These are phyloP conservation scores for Rhinichthys osculus DNA, from an alignment of 2,797 vertebrate genomes.

Conservation along the genomic window DNA sequence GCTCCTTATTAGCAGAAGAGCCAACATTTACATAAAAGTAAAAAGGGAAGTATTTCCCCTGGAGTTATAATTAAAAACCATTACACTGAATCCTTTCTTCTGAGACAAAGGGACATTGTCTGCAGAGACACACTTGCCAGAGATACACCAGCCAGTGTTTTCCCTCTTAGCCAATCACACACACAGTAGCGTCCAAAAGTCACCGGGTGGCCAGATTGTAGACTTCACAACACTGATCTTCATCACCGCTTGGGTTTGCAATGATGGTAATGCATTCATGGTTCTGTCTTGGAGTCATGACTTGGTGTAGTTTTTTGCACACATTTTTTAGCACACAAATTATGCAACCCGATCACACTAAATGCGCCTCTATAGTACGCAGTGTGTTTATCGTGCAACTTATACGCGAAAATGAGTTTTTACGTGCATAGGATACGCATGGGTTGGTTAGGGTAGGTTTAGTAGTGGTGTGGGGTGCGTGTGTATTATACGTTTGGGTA, in stretches of 20 bases:
- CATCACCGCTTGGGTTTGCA: not conserved
- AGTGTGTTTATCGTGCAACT: too few species aligned
- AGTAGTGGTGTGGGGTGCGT: too few species aligned
- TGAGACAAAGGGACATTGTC: constrained; percentile 78
- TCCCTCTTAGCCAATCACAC: constrained; percentile 68
- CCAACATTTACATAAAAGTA: constrained; percentile 67
- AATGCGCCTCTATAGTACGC: too few species aligned
- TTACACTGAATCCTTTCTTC: constrained; percentile 73
- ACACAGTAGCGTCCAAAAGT: constrained; percentile 60
- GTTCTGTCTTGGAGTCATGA: not conserved
- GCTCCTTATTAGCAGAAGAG: constrained; percentile 51
- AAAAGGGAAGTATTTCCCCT: constrained; percentile 58
- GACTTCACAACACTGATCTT: constrained; percentile 9
- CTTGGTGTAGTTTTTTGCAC: not conserved
- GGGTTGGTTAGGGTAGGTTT: too few species aligned
- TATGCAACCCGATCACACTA: too few species aligned
- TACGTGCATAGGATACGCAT: too few species aligned
- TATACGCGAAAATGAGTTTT: too few species aligned
- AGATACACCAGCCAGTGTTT: constrained; percentile 62
- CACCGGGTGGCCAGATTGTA: constrained; percentile 11
- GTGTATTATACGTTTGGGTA: too few species aligned
- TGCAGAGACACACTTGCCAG: constrained; percentile 65
- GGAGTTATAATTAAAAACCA: constrained; percentile 69
- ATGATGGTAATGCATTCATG: not conserved
- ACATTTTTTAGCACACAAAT: not conserved